phyloP scores from a whole-genome alignment of 2,888 invertebrate genomes.

The Aquatica leii region DNA sequence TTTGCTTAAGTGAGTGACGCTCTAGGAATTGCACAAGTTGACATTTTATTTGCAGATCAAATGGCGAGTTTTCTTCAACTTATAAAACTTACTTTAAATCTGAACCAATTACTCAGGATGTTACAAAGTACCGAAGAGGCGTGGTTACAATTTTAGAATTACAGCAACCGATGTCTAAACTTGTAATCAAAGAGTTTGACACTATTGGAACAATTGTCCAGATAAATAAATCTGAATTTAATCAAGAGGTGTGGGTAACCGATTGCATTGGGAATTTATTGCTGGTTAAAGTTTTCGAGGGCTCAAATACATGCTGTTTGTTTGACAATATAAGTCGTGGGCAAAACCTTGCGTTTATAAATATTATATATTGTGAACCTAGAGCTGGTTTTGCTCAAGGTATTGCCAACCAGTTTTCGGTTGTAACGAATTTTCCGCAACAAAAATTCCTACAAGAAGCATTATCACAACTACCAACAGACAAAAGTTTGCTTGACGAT shows the following conservation, averaged over 20 bases:
- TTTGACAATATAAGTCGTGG: conserved; percentile 67
- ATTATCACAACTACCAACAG: conserved; percentile 55
- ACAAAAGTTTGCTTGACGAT: conserved; percentile 47
- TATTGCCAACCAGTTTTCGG: conserved; percentile 69
- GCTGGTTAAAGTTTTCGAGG: conserved; percentile 60
- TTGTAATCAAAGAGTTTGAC: conserved; percentile 75
- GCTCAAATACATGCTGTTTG: conserved; percentile 60
- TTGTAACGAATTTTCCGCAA: conserved; percentile 70
- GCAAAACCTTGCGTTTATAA: conserved; percentile 67
- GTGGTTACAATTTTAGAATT: conserved; percentile 62
- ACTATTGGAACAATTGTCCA: conserved; percentile 73
- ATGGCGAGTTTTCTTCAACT: conserved; percentile 48
- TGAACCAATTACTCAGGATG: conserved; percentile 16
- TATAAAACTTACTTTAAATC: conserved; percentile 48
- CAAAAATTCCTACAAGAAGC: conserved; percentile 62
- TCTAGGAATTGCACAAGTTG: too few relatives aligned
- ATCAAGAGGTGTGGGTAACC: conserved; percentile 69
- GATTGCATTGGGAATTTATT: conserved; percentile 66
- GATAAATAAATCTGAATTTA: conserved; percentile 62
- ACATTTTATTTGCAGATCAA: conserved; percentile 43
- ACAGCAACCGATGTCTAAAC: conserved; percentile 53
- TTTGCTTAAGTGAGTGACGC: conserved; percentile 58
- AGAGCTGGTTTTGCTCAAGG: conserved; percentile 66
- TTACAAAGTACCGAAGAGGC: conserved; percentile 47
- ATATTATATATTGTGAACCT: conserved; percentile 68